Percentiles rank a stretch among this genome's conserved stretches.
These are phyloP conservation scores for Zeuzera pyrina DNA, from an alignment of 2,888 invertebrate genomes.

Conservation along the genomic window DNA sequence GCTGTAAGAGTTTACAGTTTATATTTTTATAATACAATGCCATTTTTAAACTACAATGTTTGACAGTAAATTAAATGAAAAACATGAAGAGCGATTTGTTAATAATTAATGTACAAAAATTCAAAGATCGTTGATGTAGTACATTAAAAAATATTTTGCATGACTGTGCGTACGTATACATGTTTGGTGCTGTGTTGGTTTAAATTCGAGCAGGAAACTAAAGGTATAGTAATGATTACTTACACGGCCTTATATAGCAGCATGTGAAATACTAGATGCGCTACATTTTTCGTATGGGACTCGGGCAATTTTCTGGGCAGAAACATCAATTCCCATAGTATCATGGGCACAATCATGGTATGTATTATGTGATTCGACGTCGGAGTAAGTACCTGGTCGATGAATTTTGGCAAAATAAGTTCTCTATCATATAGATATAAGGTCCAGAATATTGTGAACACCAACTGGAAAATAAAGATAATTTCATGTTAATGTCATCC, in stretches of 20 bases:
- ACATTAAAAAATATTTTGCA: neutral
- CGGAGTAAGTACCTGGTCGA: constrained; percentile 31
- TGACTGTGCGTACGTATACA: too few relatives aligned
- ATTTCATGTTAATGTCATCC: neutral
- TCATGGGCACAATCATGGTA: constrained; percentile 40
- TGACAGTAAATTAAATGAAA: too few relatives aligned
- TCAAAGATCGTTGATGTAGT: too few relatives aligned
- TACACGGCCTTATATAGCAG: constrained; percentile 38
- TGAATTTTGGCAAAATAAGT: constrained; percentile 37
- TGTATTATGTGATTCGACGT: constrained; percentile 50
- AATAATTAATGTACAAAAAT: too few relatives aligned
- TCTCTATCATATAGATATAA: constrained; percentile 36
- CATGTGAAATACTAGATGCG: constrained; percentile 28
- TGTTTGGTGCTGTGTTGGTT: neutral
- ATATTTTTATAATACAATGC: too few relatives aligned
- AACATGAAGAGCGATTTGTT: too few relatives aligned
- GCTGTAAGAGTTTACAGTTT: too few relatives aligned
- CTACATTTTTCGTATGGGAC: constrained; percentile 33
- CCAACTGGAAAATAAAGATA: constrained; percentile 35
- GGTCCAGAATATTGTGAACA: constrained; percentile 44
- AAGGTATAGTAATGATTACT: constrained; percentile 29
- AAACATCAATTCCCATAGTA: constrained; percentile 37
- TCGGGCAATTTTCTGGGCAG: constrained; percentile 32
- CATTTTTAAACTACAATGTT: too few relatives aligned
- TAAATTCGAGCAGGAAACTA: neutral